Conservation (phyloP, 2,113 vertebrate species). For the Atherinomorus stipes region DNA sequence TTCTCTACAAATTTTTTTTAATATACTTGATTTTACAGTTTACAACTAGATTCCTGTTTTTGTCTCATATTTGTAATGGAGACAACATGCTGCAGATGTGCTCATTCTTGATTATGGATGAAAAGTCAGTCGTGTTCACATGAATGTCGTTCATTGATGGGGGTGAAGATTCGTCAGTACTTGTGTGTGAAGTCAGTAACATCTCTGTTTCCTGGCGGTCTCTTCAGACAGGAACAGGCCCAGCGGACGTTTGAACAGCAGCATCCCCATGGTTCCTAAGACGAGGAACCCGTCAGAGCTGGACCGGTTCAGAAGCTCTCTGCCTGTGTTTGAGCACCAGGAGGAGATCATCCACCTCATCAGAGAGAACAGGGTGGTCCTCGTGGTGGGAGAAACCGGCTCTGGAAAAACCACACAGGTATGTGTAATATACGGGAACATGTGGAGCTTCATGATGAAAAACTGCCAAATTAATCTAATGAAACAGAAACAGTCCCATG, state of each 20-base stretch:
- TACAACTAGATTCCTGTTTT: too few relatives aligned
- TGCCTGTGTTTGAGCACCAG: conserved; percentile 89
- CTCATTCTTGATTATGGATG: too few relatives aligned
- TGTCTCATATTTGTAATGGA: too few relatives aligned
- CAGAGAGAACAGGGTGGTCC: conserved; percentile 89
- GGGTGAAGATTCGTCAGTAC: too few relatives aligned
- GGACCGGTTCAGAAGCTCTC: conserved; percentile 88
- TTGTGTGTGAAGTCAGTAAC: not conserved
- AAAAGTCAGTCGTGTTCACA: not conserved
- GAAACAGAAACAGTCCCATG: too few relatives aligned
- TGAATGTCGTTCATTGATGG: not conserved
- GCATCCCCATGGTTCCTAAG: conserved; percentile 90
- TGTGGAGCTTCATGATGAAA: too few relatives aligned
- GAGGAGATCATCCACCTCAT: conserved; percentile 91
- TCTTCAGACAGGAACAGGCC: conserved; percentile 83
- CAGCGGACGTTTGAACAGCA: conserved; percentile 87
- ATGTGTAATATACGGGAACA: not conserved
- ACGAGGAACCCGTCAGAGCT: conserved; percentile 88
- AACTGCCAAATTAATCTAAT: too few relatives aligned
- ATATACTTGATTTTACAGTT: too few relatives aligned
- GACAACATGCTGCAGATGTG: too few relatives aligned
- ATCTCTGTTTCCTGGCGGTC: not conserved
- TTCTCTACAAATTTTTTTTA: too few relatives aligned
- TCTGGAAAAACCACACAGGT: conserved; percentile 99
- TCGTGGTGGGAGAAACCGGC: conserved; percentile 95